A percentile compares a stretch with the other conserved stretches of the same genome.
Conservation (phyloP, 2,113 vertebrate genomes). For the Nesoenas mayeri region DNA sequence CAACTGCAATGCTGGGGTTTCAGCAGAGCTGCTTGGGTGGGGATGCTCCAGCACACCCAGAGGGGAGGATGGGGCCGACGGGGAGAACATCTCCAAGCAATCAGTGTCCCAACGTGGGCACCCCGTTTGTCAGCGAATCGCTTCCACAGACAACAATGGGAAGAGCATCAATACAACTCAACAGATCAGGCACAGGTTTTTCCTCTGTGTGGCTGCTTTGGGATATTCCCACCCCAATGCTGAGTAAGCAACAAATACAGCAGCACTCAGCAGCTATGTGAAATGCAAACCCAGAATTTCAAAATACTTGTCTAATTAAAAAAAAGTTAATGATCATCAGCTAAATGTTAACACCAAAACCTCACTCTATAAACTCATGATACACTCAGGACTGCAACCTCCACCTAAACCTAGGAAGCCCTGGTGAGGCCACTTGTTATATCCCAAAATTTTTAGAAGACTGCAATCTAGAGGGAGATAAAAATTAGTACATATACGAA, state of each 20-base stretch:
- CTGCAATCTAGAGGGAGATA: not conserved
- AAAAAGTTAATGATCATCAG: not conserved
- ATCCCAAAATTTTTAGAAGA: not conserved
- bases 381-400: not conserved
- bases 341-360: not conserved
- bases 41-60: not conserved
- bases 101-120: not conserved
- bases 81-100: not conserved
- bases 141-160: not conserved
- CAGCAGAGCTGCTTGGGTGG: not conserved
- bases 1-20: rapidly evolving
- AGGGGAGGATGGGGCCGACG: not conserved
- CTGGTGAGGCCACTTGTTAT: not conserved
- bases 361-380: not conserved
- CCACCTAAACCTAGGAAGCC: not conserved
- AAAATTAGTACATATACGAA: not conserved
- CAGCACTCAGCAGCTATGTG: not conserved
- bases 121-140: not conserved
- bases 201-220: not conserved
- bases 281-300: not conserved
- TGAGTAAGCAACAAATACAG: not conserved
- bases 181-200: not conserved
- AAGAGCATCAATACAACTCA: not conserved
- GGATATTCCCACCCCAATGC: not conserved
- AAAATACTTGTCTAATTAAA: not conserved